These are phyloP conservation scores for Chondrilla cf. caribensis DNA, from an alignment of 37 sponge, comb jelly and placozoan species.

Conservation along the genomic window DNA sequence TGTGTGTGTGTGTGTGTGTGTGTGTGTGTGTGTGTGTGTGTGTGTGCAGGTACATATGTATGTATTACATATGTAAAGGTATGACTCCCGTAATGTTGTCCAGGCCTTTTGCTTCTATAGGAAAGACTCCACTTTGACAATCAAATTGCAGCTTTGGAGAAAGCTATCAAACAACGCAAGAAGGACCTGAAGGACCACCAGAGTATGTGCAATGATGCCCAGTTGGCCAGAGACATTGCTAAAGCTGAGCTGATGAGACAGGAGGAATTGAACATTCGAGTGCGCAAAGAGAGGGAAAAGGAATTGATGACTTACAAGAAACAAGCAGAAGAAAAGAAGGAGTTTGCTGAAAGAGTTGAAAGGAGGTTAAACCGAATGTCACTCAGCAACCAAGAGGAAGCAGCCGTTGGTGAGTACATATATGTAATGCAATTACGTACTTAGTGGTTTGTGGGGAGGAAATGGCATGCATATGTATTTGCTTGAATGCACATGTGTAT, in stretches of 20 bases:
- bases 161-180: slow-evolving; percentile 69
- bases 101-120: slow-evolving; percentile 34
- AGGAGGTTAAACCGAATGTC: slow-evolving; percentile 70
- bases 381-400: slow-evolving; percentile 27
- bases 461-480: neutral
- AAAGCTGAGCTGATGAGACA: slow-evolving; percentile 70
- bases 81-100: too few relatives aligned
- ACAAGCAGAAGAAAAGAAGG: slow-evolving; percentile 94
- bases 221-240: slow-evolving; percentile 84
- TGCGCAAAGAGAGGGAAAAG: slow-evolving; percentile 81
- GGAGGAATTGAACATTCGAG: slow-evolving; percentile 68
- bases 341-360: slow-evolving; percentile 91
- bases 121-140: slow-evolving; percentile 96
- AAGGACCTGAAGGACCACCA: slow-evolving; percentile 73
- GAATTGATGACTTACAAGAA: slow-evolving; percentile 76
- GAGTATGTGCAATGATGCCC: slow-evolving; percentile 86
- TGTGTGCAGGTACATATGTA: too few relatives aligned
- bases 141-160: slow-evolving; percentile 80
- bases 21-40: too few relatives aligned
- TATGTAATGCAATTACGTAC: neutral
- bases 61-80: too few relatives aligned
- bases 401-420: slow-evolving; percentile 4
- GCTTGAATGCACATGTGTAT: neutral
- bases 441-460: neutral
- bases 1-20: neutral